Base-by-base conservation (phyloP, 2,797 vertebrate species). In the Sorex maritimensis region DNA sequence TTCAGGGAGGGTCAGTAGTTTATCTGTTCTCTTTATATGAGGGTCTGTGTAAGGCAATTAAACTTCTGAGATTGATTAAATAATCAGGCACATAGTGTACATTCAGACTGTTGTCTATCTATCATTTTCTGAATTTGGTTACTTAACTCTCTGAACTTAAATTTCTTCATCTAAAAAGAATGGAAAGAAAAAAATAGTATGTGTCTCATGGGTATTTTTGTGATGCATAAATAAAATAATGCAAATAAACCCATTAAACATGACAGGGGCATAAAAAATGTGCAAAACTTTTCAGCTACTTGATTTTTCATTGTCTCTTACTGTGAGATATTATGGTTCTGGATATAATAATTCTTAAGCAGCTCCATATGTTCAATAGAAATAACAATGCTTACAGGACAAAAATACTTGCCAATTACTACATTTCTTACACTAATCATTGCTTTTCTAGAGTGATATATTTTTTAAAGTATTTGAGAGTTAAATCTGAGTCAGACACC, bases 401-500 rank as follows among this genome's bases (percentile, higher is more conserved):
- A 26, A 75, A 79, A 55, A 49, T 49, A 74, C 26, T 74, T 95
- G 73, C 52, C 80, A 41, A 68, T 81, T 61, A 74, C 11, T 52
- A 79, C n/a, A 13, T 78, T 81, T 81, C 82, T 89, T 81, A 71
- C 8, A 79, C 52, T 49, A n/a, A 74, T 83, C 10, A 15, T 21
- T 82, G 46, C 52, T 89, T 89, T 92, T 91, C 91, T 86, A 79
- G 30, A 84, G 81, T 34, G 65, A 84, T 63, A 38, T 5, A 8
- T 86, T 83, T 83, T 83, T 2, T 2, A 86, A 84, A 78, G 34
- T 63, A 69, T 81, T 88, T 73, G 12, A 0, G 23, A 5, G 12
- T 30, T 67, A 80, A 90, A 81, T 78, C 82, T 87, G 72, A 91
- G 71, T 86, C 24, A 69, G 67, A 83, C 80, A 83, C 80, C 82